Conservation (phyloP, 2,888 invertebrate species). For the Euzetes globulus region DNA sequence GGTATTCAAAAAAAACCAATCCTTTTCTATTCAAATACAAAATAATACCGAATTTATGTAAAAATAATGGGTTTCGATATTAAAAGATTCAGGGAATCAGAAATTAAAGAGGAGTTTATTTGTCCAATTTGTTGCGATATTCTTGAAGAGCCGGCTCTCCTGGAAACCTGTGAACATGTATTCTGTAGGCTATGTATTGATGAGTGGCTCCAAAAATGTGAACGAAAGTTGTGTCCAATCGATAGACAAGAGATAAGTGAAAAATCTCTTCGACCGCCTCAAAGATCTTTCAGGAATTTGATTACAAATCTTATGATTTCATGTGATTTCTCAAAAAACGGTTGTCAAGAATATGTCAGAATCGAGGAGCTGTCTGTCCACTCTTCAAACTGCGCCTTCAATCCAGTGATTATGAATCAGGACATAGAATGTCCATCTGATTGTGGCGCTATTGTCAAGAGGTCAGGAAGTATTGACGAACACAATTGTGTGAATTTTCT, state of each 20-base stretch:
- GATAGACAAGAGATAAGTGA: neutral
- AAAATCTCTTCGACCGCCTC: slow-evolving; percentile 8
- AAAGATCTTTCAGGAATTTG: slow-evolving; percentile 30
- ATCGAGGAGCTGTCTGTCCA: neutral
- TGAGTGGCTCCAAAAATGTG: slow-evolving; percentile 15
- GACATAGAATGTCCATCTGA: slow-evolving; percentile 3
- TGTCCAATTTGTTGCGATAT: slow-evolving; percentile 33
- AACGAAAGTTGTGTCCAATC: slow-evolving; percentile 29
- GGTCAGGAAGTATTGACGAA: neutral
- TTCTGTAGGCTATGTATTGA: slow-evolving; percentile 27
- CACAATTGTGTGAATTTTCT: slow-evolving; percentile 3
- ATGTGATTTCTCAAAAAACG: neutral
- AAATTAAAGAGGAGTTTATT: slow-evolving; percentile 26
- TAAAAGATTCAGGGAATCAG: slow-evolving; percentile 21
- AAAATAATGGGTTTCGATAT: slow-evolving; percentile 32
- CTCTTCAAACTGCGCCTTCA: neutral
- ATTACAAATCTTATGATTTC: slow-evolving; percentile 1
- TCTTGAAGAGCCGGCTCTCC: slow-evolving; percentile 22
- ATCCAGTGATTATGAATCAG: slow-evolving; percentile 14
- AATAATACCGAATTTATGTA: neutral
- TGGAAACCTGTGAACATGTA: slow-evolving; percentile 25
- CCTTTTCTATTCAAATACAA: neutral
- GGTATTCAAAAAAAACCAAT: neutral
- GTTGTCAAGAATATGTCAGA: neutral
- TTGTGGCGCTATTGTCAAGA: slow-evolving; percentile 9